These are phyloP conservation scores for Pipa parva DNA, from an alignment of 2,113 vertebrate genomes.

Conservation along the genomic window DNA sequence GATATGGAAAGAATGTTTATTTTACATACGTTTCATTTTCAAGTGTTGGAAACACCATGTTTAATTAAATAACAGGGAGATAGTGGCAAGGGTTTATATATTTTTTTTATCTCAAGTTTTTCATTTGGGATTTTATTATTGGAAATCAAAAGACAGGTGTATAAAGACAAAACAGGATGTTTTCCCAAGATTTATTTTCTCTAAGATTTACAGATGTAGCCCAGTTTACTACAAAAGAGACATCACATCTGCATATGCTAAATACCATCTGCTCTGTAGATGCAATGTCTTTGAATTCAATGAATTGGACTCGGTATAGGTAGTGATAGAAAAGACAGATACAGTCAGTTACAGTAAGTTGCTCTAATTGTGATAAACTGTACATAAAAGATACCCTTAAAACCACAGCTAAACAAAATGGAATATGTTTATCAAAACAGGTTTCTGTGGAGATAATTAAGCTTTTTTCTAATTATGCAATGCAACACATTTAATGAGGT, in stretches of 20 bases:
- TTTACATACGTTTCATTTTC: too few relatives aligned
- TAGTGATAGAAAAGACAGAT: not conserved
- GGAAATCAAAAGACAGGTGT: constrained; percentile 21
- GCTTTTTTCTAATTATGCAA: too few relatives aligned
- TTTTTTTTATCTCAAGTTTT: too few relatives aligned
- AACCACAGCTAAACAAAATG: not conserved
- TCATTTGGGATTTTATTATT: not conserved
- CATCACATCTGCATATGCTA: constrained; percentile 28
- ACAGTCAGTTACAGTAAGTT: not conserved
- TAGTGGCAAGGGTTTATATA: too few relatives aligned
- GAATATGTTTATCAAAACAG: constrained; percentile 3
- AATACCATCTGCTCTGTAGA: constrained; percentile 16
- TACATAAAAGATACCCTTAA: constrained; percentile 2
- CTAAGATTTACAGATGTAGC: constrained; percentile 22
- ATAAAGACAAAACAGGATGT: not conserved
- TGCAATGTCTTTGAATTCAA: not conserved
- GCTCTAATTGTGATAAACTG: not conserved
- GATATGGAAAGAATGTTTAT: too few relatives aligned
- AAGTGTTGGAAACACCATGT: too few relatives aligned
- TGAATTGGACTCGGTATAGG: not conserved
- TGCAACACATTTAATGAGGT: too few relatives aligned
- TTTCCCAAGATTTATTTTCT: constrained; percentile 9
- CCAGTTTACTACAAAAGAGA: constrained; percentile 9
- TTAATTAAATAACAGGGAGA: too few relatives aligned
- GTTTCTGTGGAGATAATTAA: too few relatives aligned